phyloP scores from a whole-genome alignment of 2,888 invertebrate genomes.

The Pegoplata infirma region DNA sequence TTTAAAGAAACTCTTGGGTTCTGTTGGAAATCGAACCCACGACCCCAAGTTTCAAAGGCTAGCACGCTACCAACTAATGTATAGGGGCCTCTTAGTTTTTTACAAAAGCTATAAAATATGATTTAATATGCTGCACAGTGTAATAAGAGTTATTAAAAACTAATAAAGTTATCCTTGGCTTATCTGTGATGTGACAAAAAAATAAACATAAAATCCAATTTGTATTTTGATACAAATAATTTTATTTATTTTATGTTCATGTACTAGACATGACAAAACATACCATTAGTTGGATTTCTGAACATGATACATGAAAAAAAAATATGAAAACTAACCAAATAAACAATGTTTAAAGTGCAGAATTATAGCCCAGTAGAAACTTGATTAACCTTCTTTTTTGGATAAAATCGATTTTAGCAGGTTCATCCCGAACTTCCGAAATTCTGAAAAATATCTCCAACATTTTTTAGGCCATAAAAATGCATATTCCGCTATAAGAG shows the following conservation, averaged over 20 bases:
- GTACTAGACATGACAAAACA: constrained; percentile 39
- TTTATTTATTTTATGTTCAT: constrained; percentile 34
- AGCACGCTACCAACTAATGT: no score
- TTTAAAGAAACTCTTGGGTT: no score
- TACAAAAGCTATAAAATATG: no score
- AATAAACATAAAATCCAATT: constrained; percentile 35
- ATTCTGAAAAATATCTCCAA: no score
- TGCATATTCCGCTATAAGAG: no score
- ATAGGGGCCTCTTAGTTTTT: no score
- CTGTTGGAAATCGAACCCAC: no score
- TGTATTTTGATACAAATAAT: constrained; percentile 35
- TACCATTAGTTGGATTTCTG: constrained; percentile 7
- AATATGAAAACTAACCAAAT: constrained; percentile 22
- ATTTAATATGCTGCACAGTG: no score
- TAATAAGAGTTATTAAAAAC: not conserved
- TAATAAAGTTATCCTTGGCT: constrained; percentile 17
- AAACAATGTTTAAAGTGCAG: not conserved
- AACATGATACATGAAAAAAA: not conserved
- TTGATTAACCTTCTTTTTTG: not conserved
- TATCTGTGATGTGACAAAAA: constrained; percentile 10
- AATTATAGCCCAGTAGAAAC: not conserved
- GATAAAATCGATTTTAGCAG: no score
- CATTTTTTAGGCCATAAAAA: no score
- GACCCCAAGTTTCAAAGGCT: no score
- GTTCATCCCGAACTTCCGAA: no score